phyloP scores from a whole-genome alignment of 1,140 invertebrate genomes.

The Psilanteris sp. region DNA sequence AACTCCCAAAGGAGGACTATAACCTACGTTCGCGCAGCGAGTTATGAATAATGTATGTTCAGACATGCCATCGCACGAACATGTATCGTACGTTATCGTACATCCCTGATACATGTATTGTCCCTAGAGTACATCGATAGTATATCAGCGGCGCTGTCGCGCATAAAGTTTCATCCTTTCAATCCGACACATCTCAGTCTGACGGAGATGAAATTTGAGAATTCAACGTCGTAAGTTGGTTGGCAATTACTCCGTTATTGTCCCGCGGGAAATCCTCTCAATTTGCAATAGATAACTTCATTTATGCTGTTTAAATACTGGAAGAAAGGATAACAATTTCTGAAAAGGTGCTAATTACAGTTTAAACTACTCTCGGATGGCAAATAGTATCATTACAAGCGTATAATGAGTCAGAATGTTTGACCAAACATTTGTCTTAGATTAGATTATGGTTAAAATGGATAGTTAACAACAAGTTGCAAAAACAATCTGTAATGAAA shows the following conservation, averaged over 20 bases:
- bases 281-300: constrained; percentile 11
- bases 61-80: constrained; percentile 50
- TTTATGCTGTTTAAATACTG: constrained; percentile 36
- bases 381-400: too few relatives aligned
- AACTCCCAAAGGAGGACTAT: constrained; percentile 56
- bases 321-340: too few relatives aligned
- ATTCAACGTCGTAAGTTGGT: constrained; percentile 27
- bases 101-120: constrained; percentile 54
- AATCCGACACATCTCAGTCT: constrained; percentile 44
- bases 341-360: too few relatives aligned
- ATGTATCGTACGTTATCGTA: constrained; percentile 55
- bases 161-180: constrained; percentile 59
- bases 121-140: constrained; percentile 60
- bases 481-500: too few relatives aligned
- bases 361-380: too few relatives aligned
- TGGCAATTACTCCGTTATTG: constrained; percentile 38
- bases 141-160: constrained; percentile 43
- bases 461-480: too few relatives aligned
- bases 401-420: too few relatives aligned
- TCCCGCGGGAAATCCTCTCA: constrained; percentile 24
- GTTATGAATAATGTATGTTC: constrained; percentile 61
- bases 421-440: too few relatives aligned
- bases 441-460: too few relatives aligned
- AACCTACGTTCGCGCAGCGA: constrained; percentile 37
- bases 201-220: constrained; percentile 47